These are phyloP conservation scores for Benthochromis sp. DNA, from an alignment of 2,113 vertebrate genomes.

Conservation along the genomic window DNA sequence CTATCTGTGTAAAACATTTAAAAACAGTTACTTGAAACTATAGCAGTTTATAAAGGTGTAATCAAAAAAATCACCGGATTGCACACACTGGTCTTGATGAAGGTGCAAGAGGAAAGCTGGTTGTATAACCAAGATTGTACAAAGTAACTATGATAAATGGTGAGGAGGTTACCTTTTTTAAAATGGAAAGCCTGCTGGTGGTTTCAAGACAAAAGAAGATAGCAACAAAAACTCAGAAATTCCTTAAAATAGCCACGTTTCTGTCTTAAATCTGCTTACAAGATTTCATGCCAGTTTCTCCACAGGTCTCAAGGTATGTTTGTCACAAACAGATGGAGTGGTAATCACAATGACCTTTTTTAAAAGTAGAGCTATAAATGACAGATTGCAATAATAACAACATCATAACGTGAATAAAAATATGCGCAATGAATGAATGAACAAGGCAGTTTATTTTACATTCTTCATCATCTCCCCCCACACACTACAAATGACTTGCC, in stretches of 20 bases:
- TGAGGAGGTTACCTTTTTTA: not conserved
- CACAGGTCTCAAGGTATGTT: not conserved
- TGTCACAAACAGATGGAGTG: not conserved
- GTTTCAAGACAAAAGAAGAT: not conserved
- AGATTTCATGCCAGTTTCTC: not conserved
- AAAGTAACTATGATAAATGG: not conserved
- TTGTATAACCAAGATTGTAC: not conserved
- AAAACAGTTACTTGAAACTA: not conserved
- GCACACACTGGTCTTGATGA: not conserved
- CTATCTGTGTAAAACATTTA: not conserved
- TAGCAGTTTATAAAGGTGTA: not conserved
- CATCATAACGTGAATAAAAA: not conserved
- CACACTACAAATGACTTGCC: not conserved
- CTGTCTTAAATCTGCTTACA: not conserved
- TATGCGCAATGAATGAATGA: not conserved
- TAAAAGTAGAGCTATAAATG: not conserved
- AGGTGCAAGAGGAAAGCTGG: not conserved
- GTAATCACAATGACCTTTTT: not conserved
- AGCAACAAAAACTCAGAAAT: not conserved
- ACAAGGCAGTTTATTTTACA: not conserved
- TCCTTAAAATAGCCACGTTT: not conserved
- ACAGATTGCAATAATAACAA: not conserved
- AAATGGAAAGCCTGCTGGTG: not conserved
- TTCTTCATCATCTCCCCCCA: not conserved
- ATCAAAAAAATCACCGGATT: not conserved